Conservation (phyloP, 2,888 invertebrate genomes). For the Acanthococcus lagerstroemiae region DNA sequence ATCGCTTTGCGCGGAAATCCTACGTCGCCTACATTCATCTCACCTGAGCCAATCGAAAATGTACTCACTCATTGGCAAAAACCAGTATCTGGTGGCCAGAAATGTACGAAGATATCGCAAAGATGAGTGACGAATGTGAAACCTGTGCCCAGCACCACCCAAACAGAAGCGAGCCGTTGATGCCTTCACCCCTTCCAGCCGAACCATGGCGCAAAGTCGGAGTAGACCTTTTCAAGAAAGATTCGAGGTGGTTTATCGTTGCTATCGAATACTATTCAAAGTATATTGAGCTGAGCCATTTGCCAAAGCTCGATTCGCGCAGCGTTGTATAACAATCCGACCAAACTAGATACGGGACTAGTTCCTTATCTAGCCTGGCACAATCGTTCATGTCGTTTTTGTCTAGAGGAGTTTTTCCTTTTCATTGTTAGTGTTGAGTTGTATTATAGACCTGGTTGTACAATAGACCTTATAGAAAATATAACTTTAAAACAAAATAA, state of each 20-base stretch:
- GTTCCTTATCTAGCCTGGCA: no score
- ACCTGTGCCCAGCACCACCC: not conserved
- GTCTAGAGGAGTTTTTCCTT: no score
- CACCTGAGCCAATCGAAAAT: constrained; percentile 18
- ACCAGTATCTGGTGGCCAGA: constrained; percentile 14
- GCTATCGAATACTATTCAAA: constrained; percentile 16
- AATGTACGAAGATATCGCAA: constrained; percentile 1
- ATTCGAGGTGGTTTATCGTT: not conserved
- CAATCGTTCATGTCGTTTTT: no score
- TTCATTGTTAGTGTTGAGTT: no score
- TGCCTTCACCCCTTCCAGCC: not conserved
- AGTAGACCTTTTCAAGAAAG: constrained; percentile 5
- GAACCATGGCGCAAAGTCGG: constrained; percentile 5
- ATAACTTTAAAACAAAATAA: no score
- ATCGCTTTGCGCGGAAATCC: not conserved
- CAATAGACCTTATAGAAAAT: no score
- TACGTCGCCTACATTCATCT: constrained; percentile 14
- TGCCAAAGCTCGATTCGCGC: not conserved
- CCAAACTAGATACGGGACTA: no score
- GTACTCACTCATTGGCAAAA: not conserved
- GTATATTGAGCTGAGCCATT: constrained; percentile 1
- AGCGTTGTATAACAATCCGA: not conserved
- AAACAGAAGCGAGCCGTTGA: constrained; percentile 6
- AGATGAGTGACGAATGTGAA: not conserved
- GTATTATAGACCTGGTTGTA: no score